Evolutionary conservation across 92 coral and sea anemone species (phyloP), one percentile per base, ranked within the genome.

Genomic region (Umimayanthus kanabou): DNA sequence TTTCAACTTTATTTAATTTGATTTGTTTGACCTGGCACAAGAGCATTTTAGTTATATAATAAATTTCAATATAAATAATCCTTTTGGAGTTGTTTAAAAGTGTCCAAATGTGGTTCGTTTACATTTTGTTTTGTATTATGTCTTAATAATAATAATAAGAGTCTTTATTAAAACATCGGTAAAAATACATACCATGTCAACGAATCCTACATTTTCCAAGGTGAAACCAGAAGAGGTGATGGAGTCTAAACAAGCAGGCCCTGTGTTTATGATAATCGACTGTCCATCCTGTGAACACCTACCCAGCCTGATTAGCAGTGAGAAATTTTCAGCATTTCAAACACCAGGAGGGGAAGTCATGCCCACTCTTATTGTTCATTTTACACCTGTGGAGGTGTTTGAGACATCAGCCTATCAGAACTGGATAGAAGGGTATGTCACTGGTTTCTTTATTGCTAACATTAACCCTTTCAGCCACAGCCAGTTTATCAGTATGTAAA

Each of bases 161-260:
- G n/a, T n/a, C n/a, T n/a, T n/a, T n/a, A n/a, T n/a, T n/a, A n/a
- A n/a, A n/a, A n/a, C n/a, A n/a, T n/a, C n/a, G n/a, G n/a, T n/a
- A n/a, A n/a, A n/a, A n/a, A n/a, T n/a, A n/a, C n/a, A n/a, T n/a
- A n/a, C n/a, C n/a, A n/a, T n/a, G 5, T 4, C 45, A 42, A 42
- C 2, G 45, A 42, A 42, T 42, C 45, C 45, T 6, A 3, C 28
- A 39, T 4, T 6, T 39, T 61, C 25, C 22, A 61, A 61, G 99
- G 90, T 97, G 22, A 85, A 88, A 72, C 93, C 99, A 87, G 97
- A 90, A 50, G 94, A 97, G 26, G 98, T 97, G 4, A 92, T 88
- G 90, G 98, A 92, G 82, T 89, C 94, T 7, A 18, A 87, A 30
- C 88, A 88, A 71, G 90, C 91, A 15, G 96, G 97, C 4, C 92